A percentile compares a stretch with the other conserved stretches of the same genome.
These are phyloP conservation scores for Fissipunctia ypsillon DNA, from an alignment of 2,888 invertebrate genomes.

Conservation along the genomic window DNA sequence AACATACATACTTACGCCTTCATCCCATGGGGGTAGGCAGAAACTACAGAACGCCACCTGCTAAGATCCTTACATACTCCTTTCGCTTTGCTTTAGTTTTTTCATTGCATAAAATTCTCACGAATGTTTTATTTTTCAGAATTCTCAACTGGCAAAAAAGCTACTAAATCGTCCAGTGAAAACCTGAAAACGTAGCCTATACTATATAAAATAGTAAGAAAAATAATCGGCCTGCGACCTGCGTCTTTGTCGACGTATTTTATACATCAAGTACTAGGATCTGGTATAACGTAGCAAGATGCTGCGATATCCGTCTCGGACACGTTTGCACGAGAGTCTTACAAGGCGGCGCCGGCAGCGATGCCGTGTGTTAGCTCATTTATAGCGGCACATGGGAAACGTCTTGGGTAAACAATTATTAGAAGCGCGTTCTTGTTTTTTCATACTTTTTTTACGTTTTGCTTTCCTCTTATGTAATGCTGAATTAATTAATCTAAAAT, in stretches of 20 bases:
- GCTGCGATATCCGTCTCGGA: constrained; percentile 32
- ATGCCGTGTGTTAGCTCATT: constrained; percentile 30
- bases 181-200: background rate
- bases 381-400: background rate
- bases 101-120: too few species aligned
- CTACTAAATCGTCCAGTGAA: background rate
- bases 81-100: too few species aligned
- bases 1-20: too few species aligned
- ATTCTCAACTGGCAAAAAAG: background rate
- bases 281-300: constrained; percentile 38
- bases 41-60: too few species aligned
- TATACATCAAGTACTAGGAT: constrained; percentile 18
- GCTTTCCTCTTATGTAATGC: background rate
- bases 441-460: background rate
- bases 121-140: background rate
- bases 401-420: constrained; percentile 12
- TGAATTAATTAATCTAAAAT: background rate
- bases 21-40: too few species aligned
- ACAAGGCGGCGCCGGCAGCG: constrained; percentile 16
- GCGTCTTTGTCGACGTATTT: constrained; percentile 1
- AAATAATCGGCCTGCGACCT: constrained; percentile 9
- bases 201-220: constrained; percentile 1
- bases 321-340: constrained; percentile 36
- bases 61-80: too few species aligned
- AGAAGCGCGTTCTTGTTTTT: background rate